phyloP scores from a whole-genome alignment of 2,888 invertebrate genomes.

The Lumbricus terrestris region DNA sequence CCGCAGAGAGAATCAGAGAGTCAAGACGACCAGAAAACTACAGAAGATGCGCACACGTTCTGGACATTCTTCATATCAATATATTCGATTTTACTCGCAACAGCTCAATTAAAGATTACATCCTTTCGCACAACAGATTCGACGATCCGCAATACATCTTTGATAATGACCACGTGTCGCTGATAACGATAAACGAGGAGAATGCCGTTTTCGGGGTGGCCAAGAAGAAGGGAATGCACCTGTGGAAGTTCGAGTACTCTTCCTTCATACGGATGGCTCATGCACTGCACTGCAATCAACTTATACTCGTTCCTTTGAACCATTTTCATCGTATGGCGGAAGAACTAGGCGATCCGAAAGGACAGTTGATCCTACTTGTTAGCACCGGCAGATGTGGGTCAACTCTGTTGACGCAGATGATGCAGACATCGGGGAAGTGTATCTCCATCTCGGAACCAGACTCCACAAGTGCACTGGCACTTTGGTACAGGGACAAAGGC shows the following conservation, averaged over 20 bases:
- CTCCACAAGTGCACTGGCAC: slow-evolving; percentile 22
- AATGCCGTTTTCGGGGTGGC: slow-evolving; percentile 17
- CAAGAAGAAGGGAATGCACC: background rate
- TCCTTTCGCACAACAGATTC: slow-evolving; percentile 24
- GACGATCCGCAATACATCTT: slow-evolving; percentile 19
- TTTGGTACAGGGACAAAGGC: background rate
- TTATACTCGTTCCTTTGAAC: background rate
- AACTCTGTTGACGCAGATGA: slow-evolving; percentile 31
- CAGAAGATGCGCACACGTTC: background rate
- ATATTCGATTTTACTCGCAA: background rate
- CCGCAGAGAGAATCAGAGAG: background rate
- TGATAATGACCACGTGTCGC: slow-evolving; percentile 17
- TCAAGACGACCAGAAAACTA: background rate
- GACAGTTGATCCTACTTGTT: slow-evolving; percentile 28
- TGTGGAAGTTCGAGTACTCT: slow-evolving; percentile 8
- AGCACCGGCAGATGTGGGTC: slow-evolving; percentile 36
- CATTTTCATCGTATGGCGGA: slow-evolving; percentile 27
- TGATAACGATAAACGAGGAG: slow-evolving; percentile 8
- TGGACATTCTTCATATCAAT: background rate
- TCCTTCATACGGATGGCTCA: slow-evolving; percentile 8
- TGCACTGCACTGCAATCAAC: background rate
- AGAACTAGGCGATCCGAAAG: slow-evolving; percentile 30
- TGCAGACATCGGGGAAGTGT: slow-evolving; percentile 27
- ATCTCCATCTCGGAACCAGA: slow-evolving; percentile 31
- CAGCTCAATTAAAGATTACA: slow-evolving; percentile 5